Conservation (phyloP, 1,140 invertebrate species). For the Drosophila orosa region DNA sequence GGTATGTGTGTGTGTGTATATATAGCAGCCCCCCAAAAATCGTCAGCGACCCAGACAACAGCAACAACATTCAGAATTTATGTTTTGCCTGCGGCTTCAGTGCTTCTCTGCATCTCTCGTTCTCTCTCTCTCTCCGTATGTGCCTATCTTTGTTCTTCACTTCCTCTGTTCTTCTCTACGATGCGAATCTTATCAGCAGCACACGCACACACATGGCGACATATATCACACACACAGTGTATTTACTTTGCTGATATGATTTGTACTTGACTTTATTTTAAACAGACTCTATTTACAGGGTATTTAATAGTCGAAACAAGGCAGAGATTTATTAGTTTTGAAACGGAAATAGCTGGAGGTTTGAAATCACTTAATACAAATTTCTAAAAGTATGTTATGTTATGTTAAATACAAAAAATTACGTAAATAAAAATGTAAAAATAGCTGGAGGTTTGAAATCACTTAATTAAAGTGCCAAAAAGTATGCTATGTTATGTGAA, state of each 20-base stretch:
- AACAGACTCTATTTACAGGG: neutral
- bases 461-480: too few relatives aligned
- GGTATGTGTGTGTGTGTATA: conserved; percentile 1
- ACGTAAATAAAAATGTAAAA: too few relatives aligned
- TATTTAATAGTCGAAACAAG: neutral
- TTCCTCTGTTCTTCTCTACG: conserved; percentile 25
- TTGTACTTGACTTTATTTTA: conserved; percentile 34
- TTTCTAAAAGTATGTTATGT: neutral
- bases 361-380: neutral
- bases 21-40: conserved; percentile 39
- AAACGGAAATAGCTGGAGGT: too few relatives aligned
- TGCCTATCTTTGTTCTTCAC: conserved; percentile 17
- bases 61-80: conserved; percentile 55
- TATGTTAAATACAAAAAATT: neutral
- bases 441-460: too few relatives aligned
- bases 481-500: too few relatives aligned
- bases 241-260: conserved; percentile 46
- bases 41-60: conserved; percentile 71
- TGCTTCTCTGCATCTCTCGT: conserved; percentile 21
- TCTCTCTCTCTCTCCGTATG: conserved; percentile 3
- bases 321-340: neutral
- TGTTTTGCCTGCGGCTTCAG: conserved; percentile 54
- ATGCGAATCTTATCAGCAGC: conserved; percentile 53
- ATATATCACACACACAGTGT: conserved; percentile 2
- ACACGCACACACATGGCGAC: conserved; percentile 20